A percentile compares a stretch with the other conserved stretches of the same genome.
Conservation (phyloP, 2,797 vertebrate genomes). For the Taenioides sp. region DNA sequence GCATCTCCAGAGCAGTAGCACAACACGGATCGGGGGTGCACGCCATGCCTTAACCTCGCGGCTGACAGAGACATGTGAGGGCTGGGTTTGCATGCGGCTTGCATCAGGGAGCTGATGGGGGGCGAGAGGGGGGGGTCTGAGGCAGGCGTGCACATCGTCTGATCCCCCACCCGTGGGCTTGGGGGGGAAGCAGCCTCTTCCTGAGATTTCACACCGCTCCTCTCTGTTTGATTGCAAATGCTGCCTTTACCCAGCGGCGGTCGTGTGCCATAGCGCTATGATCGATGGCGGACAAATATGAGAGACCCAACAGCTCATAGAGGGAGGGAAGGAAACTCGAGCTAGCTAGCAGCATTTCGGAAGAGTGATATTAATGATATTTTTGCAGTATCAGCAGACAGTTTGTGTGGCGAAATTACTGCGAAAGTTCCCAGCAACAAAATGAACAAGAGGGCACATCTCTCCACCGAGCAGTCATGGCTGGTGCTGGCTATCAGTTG, state of each 20-base stretch:
- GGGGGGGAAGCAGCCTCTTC: conserved; percentile 76
- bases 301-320: conserved; percentile 63
- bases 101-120: conserved; percentile 82
- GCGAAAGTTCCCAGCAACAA: conserved; percentile 41
- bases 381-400: conserved; percentile 55
- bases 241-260: conserved; percentile 74
- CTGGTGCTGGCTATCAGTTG: conserved; percentile 46
- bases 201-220: conserved; percentile 80
- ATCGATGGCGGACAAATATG: conserved; percentile 74
- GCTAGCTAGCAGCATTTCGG: conserved; percentile 44
- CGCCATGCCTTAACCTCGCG: conserved; percentile 65
- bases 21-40: conserved; percentile 60
- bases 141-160: conserved; percentile 81
- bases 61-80: conserved; percentile 73
- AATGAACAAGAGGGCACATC: conserved; percentile 35
- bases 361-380: conserved; percentile 59
- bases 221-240: conserved; percentile 80
- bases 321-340: conserved; percentile 40
- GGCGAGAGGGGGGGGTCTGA: conserved; percentile 77
- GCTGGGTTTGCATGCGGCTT: conserved; percentile 82
- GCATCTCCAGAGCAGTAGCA: conserved; percentile 49
- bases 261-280: conserved; percentile 63
- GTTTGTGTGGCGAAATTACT: conserved; percentile 59
- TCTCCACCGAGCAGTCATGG: conserved; percentile 33
- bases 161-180: conserved; percentile 81